These are phyloP conservation scores for Pseudochaenichthys georgianus DNA, from an alignment of 2,797 vertebrate species.

Conservation along the genomic window DNA sequence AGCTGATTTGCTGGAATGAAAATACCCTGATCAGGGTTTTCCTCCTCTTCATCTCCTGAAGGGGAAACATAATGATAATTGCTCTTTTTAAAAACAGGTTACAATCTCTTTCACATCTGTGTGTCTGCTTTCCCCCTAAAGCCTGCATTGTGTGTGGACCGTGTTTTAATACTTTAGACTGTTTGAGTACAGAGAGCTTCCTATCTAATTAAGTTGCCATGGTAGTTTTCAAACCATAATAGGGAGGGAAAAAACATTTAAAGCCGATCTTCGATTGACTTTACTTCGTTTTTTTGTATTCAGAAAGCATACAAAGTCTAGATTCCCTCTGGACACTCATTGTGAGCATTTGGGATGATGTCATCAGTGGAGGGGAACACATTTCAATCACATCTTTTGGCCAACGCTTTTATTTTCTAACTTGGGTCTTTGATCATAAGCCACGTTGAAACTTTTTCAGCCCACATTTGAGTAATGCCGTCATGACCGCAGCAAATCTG, in stretches of 20 bases:
- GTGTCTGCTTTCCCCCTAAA: constrained; percentile 71
- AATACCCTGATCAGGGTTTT: constrained; percentile 77
- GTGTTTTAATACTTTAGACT: constrained; percentile 41
- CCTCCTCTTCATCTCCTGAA: constrained; percentile 49
- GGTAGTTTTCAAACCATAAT: constrained; percentile 59
- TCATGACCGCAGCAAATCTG: too few relatives aligned
- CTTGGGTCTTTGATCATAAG: too few relatives aligned
- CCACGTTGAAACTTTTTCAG: too few relatives aligned
- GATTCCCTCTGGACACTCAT: too few relatives aligned
- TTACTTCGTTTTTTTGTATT: too few relatives aligned
- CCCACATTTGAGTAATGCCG: too few relatives aligned
- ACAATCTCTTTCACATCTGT: constrained; percentile 78
- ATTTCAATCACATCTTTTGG: too few relatives aligned
- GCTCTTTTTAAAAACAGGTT: constrained; percentile 42
- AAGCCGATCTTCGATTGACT: too few relatives aligned
- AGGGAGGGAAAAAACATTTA: constrained; percentile 14
- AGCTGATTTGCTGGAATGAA: constrained; percentile 71
- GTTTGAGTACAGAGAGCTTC: constrained; percentile 43
- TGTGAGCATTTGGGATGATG: too few relatives aligned
- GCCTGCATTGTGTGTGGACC: constrained; percentile 30
- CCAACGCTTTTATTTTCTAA: too few relatives aligned
- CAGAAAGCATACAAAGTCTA: too few relatives aligned
- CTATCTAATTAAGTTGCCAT: constrained; percentile 63
- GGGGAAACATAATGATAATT: constrained; percentile 54
- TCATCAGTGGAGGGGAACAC: too few relatives aligned